phyloP scores from a whole-genome alignment of 1,140 invertebrate genomes.

The Pissodes strobi region DNA sequence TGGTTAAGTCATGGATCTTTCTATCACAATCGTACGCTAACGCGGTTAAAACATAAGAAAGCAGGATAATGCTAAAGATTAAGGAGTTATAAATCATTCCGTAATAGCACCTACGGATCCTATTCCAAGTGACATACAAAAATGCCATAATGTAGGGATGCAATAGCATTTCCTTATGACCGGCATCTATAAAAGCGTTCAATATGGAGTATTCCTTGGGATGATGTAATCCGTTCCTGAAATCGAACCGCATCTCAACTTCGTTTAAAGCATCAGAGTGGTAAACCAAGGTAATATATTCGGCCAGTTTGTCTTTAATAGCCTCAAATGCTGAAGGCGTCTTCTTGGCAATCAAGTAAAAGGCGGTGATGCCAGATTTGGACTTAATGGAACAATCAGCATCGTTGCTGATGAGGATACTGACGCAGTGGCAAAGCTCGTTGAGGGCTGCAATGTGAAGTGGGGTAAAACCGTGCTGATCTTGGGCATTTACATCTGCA shows the following conservation, averaged over 20 bases:
- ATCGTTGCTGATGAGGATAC: constrained; percentile 78
- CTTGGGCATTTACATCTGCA: constrained; percentile 80
- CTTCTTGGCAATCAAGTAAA: constrained; percentile 79
- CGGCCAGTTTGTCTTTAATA: constrained; percentile 74
- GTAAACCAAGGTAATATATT: constrained; percentile 75
- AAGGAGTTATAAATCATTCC: constrained; percentile 76
- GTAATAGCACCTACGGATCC: constrained; percentile 83
- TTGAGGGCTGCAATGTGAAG: constrained; percentile 84
- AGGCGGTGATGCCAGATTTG: constrained; percentile 77
- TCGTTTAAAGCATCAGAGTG: constrained; percentile 74
- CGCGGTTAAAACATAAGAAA: constrained; percentile 75
- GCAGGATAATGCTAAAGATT: constrained; percentile 75
- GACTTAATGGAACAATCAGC: constrained; percentile 82
- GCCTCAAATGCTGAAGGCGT: constrained; percentile 77
- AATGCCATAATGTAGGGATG: constrained; percentile 83
- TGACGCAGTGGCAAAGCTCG: constrained; percentile 77
- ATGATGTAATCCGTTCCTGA: constrained; percentile 75
- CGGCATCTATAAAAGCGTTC: constrained; percentile 80
- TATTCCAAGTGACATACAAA: constrained; percentile 82
- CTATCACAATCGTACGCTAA: constrained; percentile 75
- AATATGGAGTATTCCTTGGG: constrained; percentile 78
- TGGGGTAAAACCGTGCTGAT: constrained; percentile 86
- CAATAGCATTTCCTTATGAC: constrained; percentile 77
- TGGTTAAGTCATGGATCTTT: constrained; percentile 66
- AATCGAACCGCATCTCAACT: constrained; percentile 77